Percentiles rank a stretch among this genome's conserved stretches.
Evolutionary conservation across 1,140 invertebrate species (phyloP).

Genomic region (Temnothorax nylanderi): DNA sequence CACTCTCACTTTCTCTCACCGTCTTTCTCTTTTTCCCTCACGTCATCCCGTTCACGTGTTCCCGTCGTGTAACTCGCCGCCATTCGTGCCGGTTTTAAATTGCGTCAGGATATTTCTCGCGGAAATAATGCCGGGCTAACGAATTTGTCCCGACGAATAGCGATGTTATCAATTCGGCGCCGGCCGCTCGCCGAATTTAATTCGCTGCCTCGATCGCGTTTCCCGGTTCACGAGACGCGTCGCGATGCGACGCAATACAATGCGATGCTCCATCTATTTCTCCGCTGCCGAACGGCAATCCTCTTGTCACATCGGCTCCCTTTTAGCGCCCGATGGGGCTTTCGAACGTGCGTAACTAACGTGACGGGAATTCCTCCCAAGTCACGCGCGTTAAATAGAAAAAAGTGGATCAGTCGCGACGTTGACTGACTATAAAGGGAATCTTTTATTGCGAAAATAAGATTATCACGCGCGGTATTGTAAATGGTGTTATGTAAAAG

Average conservation of each 20-base stretch:
- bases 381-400: conserved; percentile 19
- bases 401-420: conserved; percentile 15
- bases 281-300: conserved; percentile 3
- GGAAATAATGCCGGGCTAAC: conserved; percentile 57
- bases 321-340: conserved; percentile 13
- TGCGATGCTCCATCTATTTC: conserved; percentile 15
- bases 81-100: conserved; percentile 58
- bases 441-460: conserved; percentile 29
- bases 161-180: conserved; percentile 58
- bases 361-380: conserved; percentile 26
- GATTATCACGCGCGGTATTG: conserved; percentile 4
- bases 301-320: conserved; percentile 20
- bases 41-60: not conserved
- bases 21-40: not conserved
- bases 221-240: conserved; percentile 26
- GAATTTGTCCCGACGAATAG: conserved; percentile 57
- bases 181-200: conserved; percentile 37
- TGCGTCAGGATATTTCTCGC: conserved; percentile 65
- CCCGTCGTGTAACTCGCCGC: conserved; percentile 11
- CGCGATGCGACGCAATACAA: not conserved
- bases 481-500: not conserved
- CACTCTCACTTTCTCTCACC: not conserved
- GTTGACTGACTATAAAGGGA: conserved; percentile 21
- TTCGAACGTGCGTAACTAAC: conserved; percentile 43
- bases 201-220: conserved; percentile 30